Evolutionary conservation across 2,797 vertebrate genomes (phyloP).

Genomic region (Scleropages formosus): DNA sequence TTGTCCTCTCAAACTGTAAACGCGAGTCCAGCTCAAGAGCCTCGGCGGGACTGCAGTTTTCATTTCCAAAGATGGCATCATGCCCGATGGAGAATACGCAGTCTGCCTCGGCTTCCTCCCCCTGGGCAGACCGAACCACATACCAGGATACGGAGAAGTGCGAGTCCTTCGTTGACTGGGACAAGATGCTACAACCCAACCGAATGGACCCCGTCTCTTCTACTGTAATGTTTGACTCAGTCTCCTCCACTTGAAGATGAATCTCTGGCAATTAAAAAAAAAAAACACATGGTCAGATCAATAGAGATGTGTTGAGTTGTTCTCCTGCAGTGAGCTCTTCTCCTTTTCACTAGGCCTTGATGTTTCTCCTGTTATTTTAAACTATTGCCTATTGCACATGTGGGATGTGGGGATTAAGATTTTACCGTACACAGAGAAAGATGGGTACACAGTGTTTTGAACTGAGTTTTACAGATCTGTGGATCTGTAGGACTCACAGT

Average conservation of each 20-base stretch:
- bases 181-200: conserved; percentile 84
- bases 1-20: conserved; percentile 85
- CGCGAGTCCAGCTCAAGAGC: conserved; percentile 70
- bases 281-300: not conserved
- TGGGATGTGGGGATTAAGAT: too few relatives aligned
- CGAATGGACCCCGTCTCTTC: conserved; percentile 78
- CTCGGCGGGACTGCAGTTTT: conserved; percentile 71
- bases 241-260: conserved; percentile 84
- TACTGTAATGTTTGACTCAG: conserved; percentile 81
- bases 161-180: conserved; percentile 85
- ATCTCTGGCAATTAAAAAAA: conserved; percentile 65
- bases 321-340: too few relatives aligned
- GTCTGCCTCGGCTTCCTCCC: conserved; percentile 47
- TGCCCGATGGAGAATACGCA: conserved; percentile 84
- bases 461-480: too few relatives aligned
- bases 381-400: too few relatives aligned
- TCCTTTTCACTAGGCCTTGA: too few relatives aligned
- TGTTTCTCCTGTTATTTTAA: too few relatives aligned
- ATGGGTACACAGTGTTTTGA: too few relatives aligned
- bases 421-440: too few relatives aligned
- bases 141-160: conserved; percentile 94
- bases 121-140: conserved; percentile 57
- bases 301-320: too few relatives aligned
- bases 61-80: conserved; percentile 82
- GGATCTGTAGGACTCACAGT: too few relatives aligned